Base-by-base conservation (phyloP, 1,140 invertebrate species). In the Adelges cooleyi region DNA sequence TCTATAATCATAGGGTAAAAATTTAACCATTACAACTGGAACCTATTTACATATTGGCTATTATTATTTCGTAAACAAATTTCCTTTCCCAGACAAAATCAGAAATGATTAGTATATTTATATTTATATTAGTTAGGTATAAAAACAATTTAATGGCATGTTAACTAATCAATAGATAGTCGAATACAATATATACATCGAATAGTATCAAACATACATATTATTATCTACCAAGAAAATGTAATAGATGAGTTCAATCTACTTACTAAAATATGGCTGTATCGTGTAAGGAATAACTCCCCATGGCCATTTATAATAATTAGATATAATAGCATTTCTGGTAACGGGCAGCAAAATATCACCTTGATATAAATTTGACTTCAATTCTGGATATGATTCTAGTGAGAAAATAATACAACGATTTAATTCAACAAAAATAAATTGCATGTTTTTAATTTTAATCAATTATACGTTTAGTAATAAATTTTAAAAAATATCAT, bases 331-430 rank as follows among this genome's bases (percentile, higher is more conserved):
- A 11, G 69, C 70, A 65, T 71, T 70, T 29, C 66, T 67, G 1
- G 38, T 38, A 15, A 66, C 48, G 3, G 68, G 67, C 10, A 69
- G 18, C 13, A 71, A 54, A 22, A 71, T 71, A 40, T 71, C 71
- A 44, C 70, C 71, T 67, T 71, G 69, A 49, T 68, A 70, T 15
- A 71, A 62, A 8, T 46, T 62, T 3, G 71, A 70, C 1, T 62
- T 68, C 29, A 71, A 56, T 42, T 70, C 70, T 13, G 68, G 68
- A 59, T 70, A 69, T 42, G 36, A 53, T 25, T 68, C 66, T 67
- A 3, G 18, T 20, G 13, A 33, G 11, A 33, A 6, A 33, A 33
- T n/a, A n/a, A n/a, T n/a, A n/a, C n/a, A n/a, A n/a, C n/a, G n/a
- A n/a, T n/a, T n/a, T n/a, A n/a, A n/a, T n/a, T n/a, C n/a, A n/a